A percentile compares a stretch with the other conserved stretches of the same genome.
These are phyloP conservation scores for Hexactinellida sp. DNA, from an alignment of 37 sponge, comb jelly and placozoan species.

Conservation along the genomic window DNA sequence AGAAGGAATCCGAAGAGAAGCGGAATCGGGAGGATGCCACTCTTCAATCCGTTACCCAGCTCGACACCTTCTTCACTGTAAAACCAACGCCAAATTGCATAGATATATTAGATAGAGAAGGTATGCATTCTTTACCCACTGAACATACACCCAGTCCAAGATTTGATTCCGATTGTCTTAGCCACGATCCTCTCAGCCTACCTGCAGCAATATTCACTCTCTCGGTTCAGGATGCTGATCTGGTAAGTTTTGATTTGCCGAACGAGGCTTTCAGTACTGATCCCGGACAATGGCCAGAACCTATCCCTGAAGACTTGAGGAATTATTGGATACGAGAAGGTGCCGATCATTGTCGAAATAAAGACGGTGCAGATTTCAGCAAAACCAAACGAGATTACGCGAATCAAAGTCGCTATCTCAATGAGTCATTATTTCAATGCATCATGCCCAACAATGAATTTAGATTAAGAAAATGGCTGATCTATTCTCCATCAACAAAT, in stretches of 20 bases:
- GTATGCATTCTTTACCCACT: neutral
- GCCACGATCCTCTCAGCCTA: neutral
- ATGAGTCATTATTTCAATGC: constrained; percentile 15
- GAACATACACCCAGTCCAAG: neutral
- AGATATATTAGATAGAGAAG: neutral
- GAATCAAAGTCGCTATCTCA: constrained; percentile 16
- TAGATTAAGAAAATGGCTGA: neutral
- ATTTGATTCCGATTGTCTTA: neutral
- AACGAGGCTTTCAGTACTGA: neutral
- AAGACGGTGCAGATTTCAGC: constrained; percentile 16
- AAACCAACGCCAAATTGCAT: neutral
- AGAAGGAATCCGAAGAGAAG: neutral
- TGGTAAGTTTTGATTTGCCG: neutral
- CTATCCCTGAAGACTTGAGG: constrained; percentile 11
- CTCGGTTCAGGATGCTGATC: neutral
- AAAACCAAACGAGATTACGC: constrained; percentile 1
- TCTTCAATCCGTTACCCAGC: neutral
- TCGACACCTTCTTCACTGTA: neutral
- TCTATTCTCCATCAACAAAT: neutral
- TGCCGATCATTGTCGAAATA: constrained; percentile 6
- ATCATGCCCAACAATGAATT: neutral
- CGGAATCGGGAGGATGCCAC: neutral
- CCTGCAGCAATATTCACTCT: neutral
- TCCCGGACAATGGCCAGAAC: constrained; percentile 9
- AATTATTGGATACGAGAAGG: constrained; percentile 13